phyloP scores from a whole-genome alignment of 2,113 vertebrate species.

The Thalassoma bifasciatum region DNA sequence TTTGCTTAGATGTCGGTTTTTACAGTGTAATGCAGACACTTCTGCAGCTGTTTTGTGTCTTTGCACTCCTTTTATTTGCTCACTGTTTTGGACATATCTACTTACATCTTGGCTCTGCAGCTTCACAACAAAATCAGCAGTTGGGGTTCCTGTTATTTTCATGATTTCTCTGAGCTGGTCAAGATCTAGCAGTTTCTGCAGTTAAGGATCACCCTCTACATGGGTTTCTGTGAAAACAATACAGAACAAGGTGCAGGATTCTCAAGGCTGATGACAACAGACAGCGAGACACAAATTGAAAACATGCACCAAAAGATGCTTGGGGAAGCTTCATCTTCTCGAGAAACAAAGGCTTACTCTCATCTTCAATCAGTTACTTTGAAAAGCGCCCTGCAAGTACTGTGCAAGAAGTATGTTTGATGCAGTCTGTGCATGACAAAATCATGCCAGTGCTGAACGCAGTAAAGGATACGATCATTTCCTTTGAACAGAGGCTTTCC shows the following conservation, averaged over 20 bases:
- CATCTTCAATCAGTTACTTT: no score
- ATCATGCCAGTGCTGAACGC: neutral
- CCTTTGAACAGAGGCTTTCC: constrained; percentile 96
- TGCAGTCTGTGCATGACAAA: neutral
- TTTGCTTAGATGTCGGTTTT: no score
- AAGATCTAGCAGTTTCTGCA: constrained; percentile 85
- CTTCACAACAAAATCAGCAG: constrained; percentile 92
- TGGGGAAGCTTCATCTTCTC: no score
- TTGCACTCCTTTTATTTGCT: neutral
- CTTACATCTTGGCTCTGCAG: constrained; percentile 93
- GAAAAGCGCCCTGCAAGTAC: no score
- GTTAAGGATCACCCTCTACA: constrained; percentile 65
- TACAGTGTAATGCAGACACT: neutral
- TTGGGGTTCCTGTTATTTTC: constrained; percentile 95
- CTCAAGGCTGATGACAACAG: no score
- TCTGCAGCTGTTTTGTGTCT: neutral
- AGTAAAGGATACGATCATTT: constrained; percentile 94
- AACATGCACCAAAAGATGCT: no score
- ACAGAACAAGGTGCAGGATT: no score
- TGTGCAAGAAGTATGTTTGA: no score
- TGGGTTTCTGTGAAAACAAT: no score
- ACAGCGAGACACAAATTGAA: no score
- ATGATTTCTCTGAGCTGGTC: constrained; percentile 98
- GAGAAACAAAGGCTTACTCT: no score
- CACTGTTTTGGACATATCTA: constrained; percentile 11